These are phyloP conservation scores for Danio albolineatus DNA, from an alignment of 2,797 vertebrate genomes.

Conservation along the genomic window DNA sequence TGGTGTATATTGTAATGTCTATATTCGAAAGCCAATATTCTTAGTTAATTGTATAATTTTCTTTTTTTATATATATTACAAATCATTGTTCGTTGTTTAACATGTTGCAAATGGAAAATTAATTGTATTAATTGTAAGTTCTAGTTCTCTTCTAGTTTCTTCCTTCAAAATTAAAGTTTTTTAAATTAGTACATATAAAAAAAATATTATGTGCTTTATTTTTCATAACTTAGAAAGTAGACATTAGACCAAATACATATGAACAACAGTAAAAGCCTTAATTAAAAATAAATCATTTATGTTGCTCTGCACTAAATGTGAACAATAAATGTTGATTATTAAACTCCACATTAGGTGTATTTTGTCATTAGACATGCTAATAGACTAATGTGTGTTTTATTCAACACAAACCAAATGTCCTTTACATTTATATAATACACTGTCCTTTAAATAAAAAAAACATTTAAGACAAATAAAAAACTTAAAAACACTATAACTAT, in stretches of 20 bases:
- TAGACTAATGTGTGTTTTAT: background rate
- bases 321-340: constrained; percentile 1
- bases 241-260: too few species aligned
- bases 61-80: too few species aligned
- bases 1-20: background rate
- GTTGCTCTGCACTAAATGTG: background rate
- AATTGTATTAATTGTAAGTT: too few species aligned
- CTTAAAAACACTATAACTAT: constrained; percentile 1
- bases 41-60: background rate
- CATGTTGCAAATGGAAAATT: too few species aligned
- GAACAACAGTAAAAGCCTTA: background rate
- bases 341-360: background rate
- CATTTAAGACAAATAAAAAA: constrained; percentile 7
- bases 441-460: background rate
- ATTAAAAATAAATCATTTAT: background rate
- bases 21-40: background rate
- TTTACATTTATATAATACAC: background rate
- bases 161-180: background rate
- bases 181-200: too few species aligned
- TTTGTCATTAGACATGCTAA: background rate
- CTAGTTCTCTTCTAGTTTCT: too few species aligned
- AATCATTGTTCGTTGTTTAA: too few species aligned
- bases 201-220: too few species aligned
- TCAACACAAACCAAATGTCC: background rate
- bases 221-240: too few species aligned